Percentiles rank a stretch among this genome's conserved stretches.
These are phyloP conservation scores for Tethea ocularis DNA, from an alignment of 2,888 invertebrate genomes.

Conservation along the genomic window DNA sequence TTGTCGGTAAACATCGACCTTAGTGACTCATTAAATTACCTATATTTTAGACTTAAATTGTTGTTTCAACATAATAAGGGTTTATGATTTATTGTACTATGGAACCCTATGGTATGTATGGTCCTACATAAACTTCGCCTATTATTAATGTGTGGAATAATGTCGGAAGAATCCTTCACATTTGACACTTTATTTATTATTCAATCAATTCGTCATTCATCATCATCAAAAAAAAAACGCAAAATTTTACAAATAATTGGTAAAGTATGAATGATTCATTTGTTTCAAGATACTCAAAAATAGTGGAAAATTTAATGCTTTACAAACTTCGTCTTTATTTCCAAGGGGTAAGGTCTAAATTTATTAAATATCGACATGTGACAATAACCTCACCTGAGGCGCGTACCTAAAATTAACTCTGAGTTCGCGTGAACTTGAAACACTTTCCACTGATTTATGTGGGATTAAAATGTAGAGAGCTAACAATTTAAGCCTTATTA, in stretches of 20 bases:
- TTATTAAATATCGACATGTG: neutral
- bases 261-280: neutral
- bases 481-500: neutral
- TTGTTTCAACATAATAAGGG: too few species aligned
- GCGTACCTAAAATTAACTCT: slow-evolving; percentile 16
- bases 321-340: neutral
- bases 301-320: neutral
- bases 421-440: slow-evolving; percentile 22
- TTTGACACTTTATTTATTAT: too few species aligned
- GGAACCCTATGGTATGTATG: too few species aligned
- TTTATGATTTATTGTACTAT: too few species aligned
- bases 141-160: too few species aligned
- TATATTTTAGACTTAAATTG: too few species aligned
- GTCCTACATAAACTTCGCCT: too few species aligned
- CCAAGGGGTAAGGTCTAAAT: neutral
- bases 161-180: too few species aligned
- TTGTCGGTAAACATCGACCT: too few species aligned
- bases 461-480: neutral
- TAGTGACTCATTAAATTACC: too few species aligned
- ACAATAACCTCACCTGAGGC: slow-evolving; percentile 18
- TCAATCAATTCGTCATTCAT: neutral
- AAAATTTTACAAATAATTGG: too few species aligned
- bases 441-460: slow-evolving; percentile 8
- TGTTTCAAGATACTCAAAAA: neutral
- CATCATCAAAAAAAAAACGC: too few species aligned